phyloP scores from a whole-genome alignment of 2,113 vertebrate genomes.

The Gila orcuttii region DNA sequence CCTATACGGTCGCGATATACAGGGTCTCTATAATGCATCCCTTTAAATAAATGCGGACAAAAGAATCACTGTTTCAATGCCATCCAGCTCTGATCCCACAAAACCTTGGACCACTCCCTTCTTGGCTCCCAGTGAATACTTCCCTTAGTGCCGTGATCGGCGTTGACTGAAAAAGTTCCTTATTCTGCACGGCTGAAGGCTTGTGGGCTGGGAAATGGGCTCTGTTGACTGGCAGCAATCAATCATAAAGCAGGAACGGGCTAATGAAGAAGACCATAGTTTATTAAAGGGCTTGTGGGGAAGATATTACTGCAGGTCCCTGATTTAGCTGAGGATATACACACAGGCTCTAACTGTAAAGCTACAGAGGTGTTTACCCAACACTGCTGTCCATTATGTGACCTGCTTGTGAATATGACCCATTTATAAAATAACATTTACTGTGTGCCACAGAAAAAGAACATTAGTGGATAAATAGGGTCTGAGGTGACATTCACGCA shows the following conservation, averaged over 20 bases:
- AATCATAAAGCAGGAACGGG: slow-evolving; percentile 82
- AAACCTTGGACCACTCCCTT: slow-evolving; percentile 79
- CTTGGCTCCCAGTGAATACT: slow-evolving; percentile 90
- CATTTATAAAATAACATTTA: slow-evolving; percentile 42
- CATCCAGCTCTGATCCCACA: slow-evolving; percentile 86
- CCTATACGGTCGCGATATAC: slow-evolving; percentile 43
- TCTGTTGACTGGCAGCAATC: slow-evolving; percentile 91
- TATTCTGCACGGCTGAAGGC: slow-evolving; percentile 82
- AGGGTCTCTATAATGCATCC: slow-evolving; percentile 61
- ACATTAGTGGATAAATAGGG: slow-evolving; percentile 38
- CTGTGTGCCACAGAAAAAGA: slow-evolving; percentile 34
- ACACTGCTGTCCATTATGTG: slow-evolving; percentile 57
- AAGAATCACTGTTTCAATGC: slow-evolving; percentile 89
- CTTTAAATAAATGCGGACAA: slow-evolving; percentile 83
- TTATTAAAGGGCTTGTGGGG: slow-evolving; percentile 70
- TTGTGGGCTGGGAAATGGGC: slow-evolving; percentile 82
- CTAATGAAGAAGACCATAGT: slow-evolving; percentile 75
- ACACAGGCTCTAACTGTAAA: slow-evolving; percentile 57
- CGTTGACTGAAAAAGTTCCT: slow-evolving; percentile 82
- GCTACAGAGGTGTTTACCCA: slow-evolving; percentile 68
- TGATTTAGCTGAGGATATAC: not conserved
- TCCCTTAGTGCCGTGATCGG: slow-evolving; percentile 86
- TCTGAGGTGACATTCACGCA: slow-evolving; percentile 10
- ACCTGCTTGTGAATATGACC: slow-evolving; percentile 59
- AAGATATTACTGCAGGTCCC: slow-evolving; percentile 68